Evolutionary conservation across 2,113 vertebrate species (phyloP), one percentile per base, ranked within the genome.

Genomic region (Campylomormyrus numenius): DNA sequence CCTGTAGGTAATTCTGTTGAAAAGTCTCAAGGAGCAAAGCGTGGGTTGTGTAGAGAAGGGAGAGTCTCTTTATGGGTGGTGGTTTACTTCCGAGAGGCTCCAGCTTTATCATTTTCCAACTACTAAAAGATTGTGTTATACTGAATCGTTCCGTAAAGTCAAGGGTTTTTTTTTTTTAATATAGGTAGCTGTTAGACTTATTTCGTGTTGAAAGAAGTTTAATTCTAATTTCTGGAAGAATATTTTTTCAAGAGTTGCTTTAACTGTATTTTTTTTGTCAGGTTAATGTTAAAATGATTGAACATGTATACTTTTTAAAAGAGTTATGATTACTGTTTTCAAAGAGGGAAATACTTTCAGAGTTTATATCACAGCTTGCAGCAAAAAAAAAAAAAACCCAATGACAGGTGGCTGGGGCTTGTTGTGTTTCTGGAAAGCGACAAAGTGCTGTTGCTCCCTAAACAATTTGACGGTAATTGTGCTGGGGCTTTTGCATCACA

Each of bases 261-360:
- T 66, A n/a, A 27, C 9, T 15, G 7, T 56, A 7, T 56, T 58
- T 1, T 42, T 50, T 88, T 85, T 46, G 19, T 85, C 80, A 85
- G 39, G 66, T 27, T 90, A 88, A 56, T 74, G 91, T 92, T 90
- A 88, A 85, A 87, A 87, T 91, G 70, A 92, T 90, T 92, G 88
- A 88, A 84, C 88, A 90, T 92, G 48, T 66, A 62, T 86, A 70
- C 70, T 42, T 50, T 87, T 80, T 89, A 90, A 58, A n/a, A 91
- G 85, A 74, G 58, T 89, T 90, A 21, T 84, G 66, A 70, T 89
- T 86, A 31, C 49, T 49, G 21, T 89, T 58, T 88, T 27, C 48
- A 21, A 90, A 85, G 45, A 91, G 90, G 77, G 74, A 48, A 62
- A 62, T 86, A 80, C 6, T 66, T 88, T 90, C 88, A 89, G 83